These are phyloP conservation scores for Chrysocyon brachyurus DNA, from an alignment of 2,797 vertebrate species.

Conservation along the genomic window DNA sequence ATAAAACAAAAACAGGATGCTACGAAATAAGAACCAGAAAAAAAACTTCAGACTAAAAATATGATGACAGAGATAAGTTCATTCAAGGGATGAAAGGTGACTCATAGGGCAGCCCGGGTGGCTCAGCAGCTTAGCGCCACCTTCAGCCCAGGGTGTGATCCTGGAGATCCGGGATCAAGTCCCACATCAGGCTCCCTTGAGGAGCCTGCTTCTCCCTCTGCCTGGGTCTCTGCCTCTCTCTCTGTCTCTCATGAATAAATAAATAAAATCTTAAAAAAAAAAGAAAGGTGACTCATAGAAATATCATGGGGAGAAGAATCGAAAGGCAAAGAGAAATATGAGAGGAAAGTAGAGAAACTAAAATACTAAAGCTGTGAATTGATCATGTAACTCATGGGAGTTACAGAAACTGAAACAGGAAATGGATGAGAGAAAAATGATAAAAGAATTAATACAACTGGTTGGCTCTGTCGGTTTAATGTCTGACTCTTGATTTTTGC, in stretches of 20 bases:
- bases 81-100: background rate
- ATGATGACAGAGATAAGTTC: background rate
- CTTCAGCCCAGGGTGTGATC: no score
- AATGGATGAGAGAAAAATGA: background rate
- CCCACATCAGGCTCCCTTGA: no score
- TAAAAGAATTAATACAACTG: background rate
- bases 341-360: background rate
- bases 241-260: no score
- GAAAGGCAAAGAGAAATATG: constrained; percentile 9
- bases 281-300: background rate
- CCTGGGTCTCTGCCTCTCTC: no score
- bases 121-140: no score
- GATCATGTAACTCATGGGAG: background rate
- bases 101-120: no score
- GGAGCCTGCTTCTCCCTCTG: no score
- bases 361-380: background rate
- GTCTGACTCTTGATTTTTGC: background rate
- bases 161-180: no score
- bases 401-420: constrained; percentile 26
- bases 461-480: background rate
- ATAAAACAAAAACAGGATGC: constrained; percentile 33
- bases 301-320: background rate
- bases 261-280: no score
- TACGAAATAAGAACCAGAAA: background rate
- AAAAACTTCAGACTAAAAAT: background rate